Evolutionary conservation across 2,113 vertebrate species (phyloP).

Genomic region (Nymphicus hollandicus): DNA sequence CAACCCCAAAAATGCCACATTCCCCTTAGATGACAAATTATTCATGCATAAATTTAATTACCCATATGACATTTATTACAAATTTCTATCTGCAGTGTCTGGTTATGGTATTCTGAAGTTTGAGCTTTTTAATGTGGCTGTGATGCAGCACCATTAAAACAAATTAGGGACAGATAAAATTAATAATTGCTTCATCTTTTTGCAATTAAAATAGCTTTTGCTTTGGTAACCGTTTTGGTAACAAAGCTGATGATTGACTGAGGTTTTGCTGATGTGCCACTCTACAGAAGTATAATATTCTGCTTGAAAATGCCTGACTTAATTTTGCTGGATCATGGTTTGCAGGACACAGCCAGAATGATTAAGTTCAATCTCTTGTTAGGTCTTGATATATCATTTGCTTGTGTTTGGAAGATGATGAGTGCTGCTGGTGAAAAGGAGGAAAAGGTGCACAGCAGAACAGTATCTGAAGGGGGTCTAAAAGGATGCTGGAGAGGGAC

Average conservation of each 20-base stretch:
- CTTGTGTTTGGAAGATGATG: neutral
- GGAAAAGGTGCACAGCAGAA: neutral
- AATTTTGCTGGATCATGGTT: neutral
- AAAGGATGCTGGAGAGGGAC: neutral
- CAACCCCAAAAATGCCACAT: slow-evolving; percentile 24
- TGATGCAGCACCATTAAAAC: neutral
- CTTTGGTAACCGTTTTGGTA: neutral
- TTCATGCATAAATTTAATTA: slow-evolving; percentile 49
- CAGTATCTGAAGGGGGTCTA: neutral
- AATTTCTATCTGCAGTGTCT: neutral
- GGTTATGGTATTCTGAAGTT: neutral
- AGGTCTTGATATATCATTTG: neutral
- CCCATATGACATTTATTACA: slow-evolving; percentile 19
- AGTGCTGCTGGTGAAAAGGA: neutral
- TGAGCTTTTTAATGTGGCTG: neutral
- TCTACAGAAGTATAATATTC: neutral
- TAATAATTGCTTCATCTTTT: neutral
- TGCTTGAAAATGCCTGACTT: neutral
- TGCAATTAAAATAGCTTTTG: neutral
- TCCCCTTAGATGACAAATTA: neutral
- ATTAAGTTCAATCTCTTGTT: neutral
- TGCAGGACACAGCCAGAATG: neutral
- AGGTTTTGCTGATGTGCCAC: neutral
- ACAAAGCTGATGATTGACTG: neutral
- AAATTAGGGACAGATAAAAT: slow-evolving; percentile 20